phyloP scores from a whole-genome alignment of 30 jellyfish, hydroid and myxozoan species.

The Pseudorhiza aurosa region DNA sequence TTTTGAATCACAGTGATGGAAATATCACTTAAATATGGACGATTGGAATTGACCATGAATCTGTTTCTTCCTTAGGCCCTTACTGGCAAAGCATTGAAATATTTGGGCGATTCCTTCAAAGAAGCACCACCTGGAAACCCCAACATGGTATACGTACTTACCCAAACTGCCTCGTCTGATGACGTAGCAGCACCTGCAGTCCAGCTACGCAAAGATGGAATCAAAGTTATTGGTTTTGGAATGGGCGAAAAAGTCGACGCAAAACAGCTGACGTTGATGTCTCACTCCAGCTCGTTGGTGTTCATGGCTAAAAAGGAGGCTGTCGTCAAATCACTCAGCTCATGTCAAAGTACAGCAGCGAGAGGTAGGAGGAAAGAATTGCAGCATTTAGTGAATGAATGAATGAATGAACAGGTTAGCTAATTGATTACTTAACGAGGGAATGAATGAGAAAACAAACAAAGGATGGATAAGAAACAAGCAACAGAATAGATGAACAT shows the following conservation, averaged over 20 bases:
- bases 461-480: no score
- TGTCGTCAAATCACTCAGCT: conserved; percentile 59
- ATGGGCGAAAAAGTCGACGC: conserved; percentile 83
- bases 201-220: conserved; percentile 84
- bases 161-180: conserved; percentile 90
- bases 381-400: not conserved
- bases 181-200: conserved; percentile 75
- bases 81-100: conserved; percentile 74
- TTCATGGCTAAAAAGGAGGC: conserved; percentile 70
- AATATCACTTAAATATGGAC: no score
- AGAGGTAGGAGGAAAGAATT: conserved; percentile 51
- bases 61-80: conserved; percentile 51
- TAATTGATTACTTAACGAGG: not conserved
- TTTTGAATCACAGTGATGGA: no score
- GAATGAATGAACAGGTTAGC: not conserved
- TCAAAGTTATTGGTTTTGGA: conserved; percentile 81
- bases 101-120: conserved; percentile 75
- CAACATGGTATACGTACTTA: conserved; percentile 66
- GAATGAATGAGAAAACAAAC: not conserved
- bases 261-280: conserved; percentile 69
- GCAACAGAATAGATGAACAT: no score
- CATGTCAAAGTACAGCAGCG: conserved; percentile 72
- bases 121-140: conserved; percentile 98
- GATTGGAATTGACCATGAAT: no score
- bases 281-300: conserved; percentile 74